A percentile compares a stretch with the other conserved stretches of the same genome.
phyloP scores from a whole-genome alignment of 1,140 invertebrate genomes.

The Diuraphis noxia region DNA sequence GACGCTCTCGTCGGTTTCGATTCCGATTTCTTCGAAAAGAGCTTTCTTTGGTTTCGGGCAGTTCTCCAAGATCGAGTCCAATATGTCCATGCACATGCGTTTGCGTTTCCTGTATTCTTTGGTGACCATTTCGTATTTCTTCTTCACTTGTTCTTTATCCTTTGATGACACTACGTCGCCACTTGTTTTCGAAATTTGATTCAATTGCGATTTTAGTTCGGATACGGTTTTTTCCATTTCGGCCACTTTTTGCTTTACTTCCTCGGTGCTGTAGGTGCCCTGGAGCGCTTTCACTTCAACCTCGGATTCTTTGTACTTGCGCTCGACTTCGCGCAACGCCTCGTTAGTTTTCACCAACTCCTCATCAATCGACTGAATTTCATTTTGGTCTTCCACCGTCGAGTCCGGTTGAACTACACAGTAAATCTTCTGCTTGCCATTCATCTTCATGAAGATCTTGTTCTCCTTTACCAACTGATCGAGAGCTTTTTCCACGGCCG shows the following conservation, averaged over 20 bases:
- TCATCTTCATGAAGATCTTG: conserved; percentile 70
- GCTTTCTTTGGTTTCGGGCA: conserved; percentile 82
- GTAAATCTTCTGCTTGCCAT: conserved; percentile 91
- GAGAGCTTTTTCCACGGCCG: conserved; percentile 71
- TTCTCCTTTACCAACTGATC: conserved; percentile 68
- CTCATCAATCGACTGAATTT: conserved; percentile 58
- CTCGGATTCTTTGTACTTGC: conserved; percentile 59
- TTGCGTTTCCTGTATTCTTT: conserved; percentile 78
- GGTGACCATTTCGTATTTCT: conserved; percentile 64
- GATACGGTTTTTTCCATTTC: conserved; percentile 63
- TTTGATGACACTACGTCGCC: conserved; percentile 63
- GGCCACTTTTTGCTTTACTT: conserved; percentile 63
- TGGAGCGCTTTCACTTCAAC: conserved; percentile 59
- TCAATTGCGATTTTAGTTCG: conserved; percentile 65
- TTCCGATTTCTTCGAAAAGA: conserved; percentile 78
- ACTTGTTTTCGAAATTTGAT: conserved; percentile 61
- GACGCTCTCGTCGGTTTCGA: conserved; percentile 65
- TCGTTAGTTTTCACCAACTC: conserved; percentile 49
- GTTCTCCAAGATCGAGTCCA: conserved; percentile 78
- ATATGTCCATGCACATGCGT: conserved; percentile 73
- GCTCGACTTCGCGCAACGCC: conserved; percentile 62
- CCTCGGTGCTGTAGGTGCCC: conserved; percentile 62
- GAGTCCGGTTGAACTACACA: conserved; percentile 66
- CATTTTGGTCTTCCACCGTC: conserved; percentile 53
- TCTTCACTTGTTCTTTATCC: conserved; percentile 67